These are phyloP conservation scores for Anser brachyrhynchus DNA, from an alignment of 2,113 vertebrate genomes.

Conservation along the genomic window DNA sequence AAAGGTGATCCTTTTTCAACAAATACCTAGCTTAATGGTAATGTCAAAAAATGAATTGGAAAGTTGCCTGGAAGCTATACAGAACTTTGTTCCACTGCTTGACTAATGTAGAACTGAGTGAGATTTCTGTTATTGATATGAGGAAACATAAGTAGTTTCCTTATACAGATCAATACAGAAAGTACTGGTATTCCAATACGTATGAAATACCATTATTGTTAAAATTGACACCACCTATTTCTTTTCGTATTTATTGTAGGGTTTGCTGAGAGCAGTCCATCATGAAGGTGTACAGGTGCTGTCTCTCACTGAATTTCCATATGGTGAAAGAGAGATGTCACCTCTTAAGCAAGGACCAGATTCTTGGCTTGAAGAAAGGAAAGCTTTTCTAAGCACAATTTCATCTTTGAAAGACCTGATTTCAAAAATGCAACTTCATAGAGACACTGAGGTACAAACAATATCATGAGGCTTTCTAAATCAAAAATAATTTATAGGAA, in stretches of 20 bases:
- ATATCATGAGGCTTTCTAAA: neutral
- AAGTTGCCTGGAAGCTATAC: neutral
- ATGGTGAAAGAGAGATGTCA: slow-evolving; percentile 74
- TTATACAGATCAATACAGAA: neutral
- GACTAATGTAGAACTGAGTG: neutral
- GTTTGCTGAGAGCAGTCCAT: slow-evolving; percentile 90
- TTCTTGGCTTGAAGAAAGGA: slow-evolving; percentile 84
- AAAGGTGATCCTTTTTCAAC: neutral
- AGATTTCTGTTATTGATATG: neutral
- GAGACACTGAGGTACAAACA: slow-evolving; percentile 80
- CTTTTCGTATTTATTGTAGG: slow-evolving; percentile 70
- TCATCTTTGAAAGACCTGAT: slow-evolving; percentile 88
- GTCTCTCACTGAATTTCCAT: slow-evolving; percentile 85
- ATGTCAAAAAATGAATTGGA: neutral
- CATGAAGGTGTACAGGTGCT: slow-evolving; percentile 94
- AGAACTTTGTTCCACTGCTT: neutral
- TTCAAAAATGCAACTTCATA: slow-evolving; percentile 83
- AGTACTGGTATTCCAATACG: neutral
- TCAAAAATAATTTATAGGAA: neutral
- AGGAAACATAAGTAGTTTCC: neutral
- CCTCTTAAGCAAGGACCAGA: slow-evolving; percentile 64
- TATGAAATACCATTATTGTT: neutral
- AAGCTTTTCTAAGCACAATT: slow-evolving; percentile 83
- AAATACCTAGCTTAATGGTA: neutral
- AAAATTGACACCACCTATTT: neutral